phyloP scores from a whole-genome alignment of 2,797 vertebrate species.

The Alcedo quadribrachys region DNA sequence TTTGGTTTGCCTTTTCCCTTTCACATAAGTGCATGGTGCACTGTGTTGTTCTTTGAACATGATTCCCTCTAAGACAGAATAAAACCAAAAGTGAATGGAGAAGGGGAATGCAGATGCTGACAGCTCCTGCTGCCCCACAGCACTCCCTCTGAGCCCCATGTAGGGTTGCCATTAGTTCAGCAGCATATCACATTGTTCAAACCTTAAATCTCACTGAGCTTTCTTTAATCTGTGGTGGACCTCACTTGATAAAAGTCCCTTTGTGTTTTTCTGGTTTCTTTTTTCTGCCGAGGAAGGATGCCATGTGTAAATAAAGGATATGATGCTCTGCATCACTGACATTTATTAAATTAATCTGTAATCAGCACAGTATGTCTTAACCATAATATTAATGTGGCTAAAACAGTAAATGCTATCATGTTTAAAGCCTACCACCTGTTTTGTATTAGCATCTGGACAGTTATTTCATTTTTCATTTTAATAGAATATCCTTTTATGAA shows the following conservation, averaged over 20 bases:
- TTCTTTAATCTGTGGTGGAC: neutral
- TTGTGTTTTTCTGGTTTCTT: neutral
- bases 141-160: rapidly evolving
- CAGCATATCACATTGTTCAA: neutral
- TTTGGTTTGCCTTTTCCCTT: neutral
- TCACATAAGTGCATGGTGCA: rapidly evolving
- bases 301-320: constrained; percentile 23
- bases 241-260: neutral
- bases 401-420: constrained; percentile 24
- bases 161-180: neutral
- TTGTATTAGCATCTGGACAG: constrained; percentile 23
- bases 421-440: constrained; percentile 57
- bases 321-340: constrained; percentile 3
- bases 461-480: constrained; percentile 44
- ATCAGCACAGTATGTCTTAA: constrained; percentile 54
- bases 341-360: constrained; percentile 57
- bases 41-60: neutral
- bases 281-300: neutral
- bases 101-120: neutral
- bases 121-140: neutral
- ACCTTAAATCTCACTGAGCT: neutral
- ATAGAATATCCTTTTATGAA: constrained; percentile 40
- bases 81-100: neutral
- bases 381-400: constrained; percentile 44
- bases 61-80: neutral